A percentile compares a stretch with the other conserved stretches of the same genome.
Evolutionary conservation across 2,113 vertebrate genomes (phyloP).

Genomic region (Prochilodus magdalenae): DNA sequence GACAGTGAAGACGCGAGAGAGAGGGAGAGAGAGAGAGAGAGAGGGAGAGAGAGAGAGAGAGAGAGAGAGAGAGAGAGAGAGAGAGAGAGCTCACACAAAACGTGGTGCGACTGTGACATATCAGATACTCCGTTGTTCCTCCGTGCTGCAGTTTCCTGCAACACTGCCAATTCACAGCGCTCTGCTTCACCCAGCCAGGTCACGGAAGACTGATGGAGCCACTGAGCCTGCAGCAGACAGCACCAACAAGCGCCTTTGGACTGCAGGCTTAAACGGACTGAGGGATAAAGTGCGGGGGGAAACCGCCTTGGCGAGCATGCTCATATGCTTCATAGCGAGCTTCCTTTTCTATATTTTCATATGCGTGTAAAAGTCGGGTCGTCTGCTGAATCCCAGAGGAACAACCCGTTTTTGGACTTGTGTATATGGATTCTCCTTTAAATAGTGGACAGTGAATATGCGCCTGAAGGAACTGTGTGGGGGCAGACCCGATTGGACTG

Average conservation of each 20-base stretch:
- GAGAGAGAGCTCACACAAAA: neutral
- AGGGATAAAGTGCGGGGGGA: neutral
- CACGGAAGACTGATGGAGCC: neutral
- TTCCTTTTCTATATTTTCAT: neutral
- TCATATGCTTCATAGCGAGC: slow-evolving; percentile 1
- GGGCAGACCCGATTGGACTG: neutral
- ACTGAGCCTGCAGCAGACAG: neutral
- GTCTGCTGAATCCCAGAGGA: neutral
- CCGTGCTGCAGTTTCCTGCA: neutral
- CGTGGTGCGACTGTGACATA: slow-evolving; percentile 22
- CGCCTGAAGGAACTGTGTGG: neutral
- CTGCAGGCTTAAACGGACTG: neutral
- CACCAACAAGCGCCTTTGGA: neutral
- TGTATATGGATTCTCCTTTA: neutral
- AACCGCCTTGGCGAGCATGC: neutral
- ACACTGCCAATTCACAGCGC: neutral
- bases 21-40: too few species aligned
- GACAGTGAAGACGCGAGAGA: neutral
- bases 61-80: neutral
- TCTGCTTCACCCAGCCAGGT: neutral
- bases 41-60: neutral
- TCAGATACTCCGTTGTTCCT: neutral
- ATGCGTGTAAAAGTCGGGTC: neutral
- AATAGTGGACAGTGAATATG: neutral
- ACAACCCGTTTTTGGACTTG: too few species aligned